These are phyloP conservation scores for Auanema sp. DNA, from an alignment of 2,888 invertebrate genomes.

Conservation along the genomic window DNA sequence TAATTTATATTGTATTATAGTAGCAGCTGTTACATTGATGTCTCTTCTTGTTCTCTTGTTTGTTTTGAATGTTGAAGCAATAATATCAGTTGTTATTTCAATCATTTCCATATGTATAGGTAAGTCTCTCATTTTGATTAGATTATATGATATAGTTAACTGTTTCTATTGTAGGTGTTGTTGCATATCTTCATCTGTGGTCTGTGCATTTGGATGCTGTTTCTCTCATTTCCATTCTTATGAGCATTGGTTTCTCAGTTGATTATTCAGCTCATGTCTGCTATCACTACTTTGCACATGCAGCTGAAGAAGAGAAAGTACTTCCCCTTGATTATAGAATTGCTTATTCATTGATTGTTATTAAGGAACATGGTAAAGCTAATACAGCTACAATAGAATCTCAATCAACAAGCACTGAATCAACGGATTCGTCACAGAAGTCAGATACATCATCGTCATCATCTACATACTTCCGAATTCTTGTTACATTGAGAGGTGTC, in stretches of 20 bases:
- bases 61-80: slow-evolving; percentile 57
- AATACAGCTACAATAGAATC: slow-evolving; percentile 1
- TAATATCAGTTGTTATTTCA: slow-evolving; percentile 57
- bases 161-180: slow-evolving; percentile 28
- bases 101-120: slow-evolving; percentile 59
- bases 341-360: too few relatives aligned
- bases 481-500: slow-evolving; percentile 54
- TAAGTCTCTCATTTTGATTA: not conserved
- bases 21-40: slow-evolving; percentile 58
- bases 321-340: not conserved
- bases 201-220: slow-evolving; percentile 60
- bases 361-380: too few relatives aligned
- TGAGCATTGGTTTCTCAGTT: slow-evolving; percentile 61
- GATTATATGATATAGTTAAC: not conserved
- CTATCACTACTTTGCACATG: slow-evolving; percentile 61
- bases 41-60: slow-evolving; percentile 58
- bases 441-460: not conserved
- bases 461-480: slow-evolving; percentile 35
- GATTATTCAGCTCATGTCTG: slow-evolving; percentile 62
- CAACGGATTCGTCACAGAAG: too few relatives aligned
- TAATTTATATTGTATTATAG: slow-evolving; percentile 26
- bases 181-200: slow-evolving; percentile 60
- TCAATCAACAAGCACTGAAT: not conserved
- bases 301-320: slow-evolving; percentile 23
- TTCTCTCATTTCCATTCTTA: slow-evolving; percentile 57